Percentiles rank a stretch among this genome's conserved stretches.
These are phyloP conservation scores for Pangasianodon gigas DNA, from an alignment of 2,113 vertebrate genomes.

Conservation along the genomic window DNA sequence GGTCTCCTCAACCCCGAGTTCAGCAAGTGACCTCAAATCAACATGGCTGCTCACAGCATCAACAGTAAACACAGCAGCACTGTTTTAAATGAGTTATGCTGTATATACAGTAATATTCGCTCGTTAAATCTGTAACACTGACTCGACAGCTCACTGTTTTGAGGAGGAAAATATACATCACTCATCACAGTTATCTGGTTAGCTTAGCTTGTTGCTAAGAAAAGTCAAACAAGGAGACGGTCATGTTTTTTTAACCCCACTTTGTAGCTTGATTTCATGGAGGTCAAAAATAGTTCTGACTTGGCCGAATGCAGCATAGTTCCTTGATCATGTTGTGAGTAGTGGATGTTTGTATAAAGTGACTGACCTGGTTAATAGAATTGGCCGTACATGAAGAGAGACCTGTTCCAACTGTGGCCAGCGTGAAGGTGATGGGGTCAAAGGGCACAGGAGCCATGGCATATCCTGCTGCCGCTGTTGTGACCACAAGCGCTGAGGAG, in stretches of 20 bases:
- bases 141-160: too few species aligned
- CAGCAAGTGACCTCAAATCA: not conserved
- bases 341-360: slow-evolving; percentile 35
- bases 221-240: too few species aligned
- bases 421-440: slow-evolving; percentile 81
- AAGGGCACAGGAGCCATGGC: slow-evolving; percentile 91
- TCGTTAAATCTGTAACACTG: too few species aligned
- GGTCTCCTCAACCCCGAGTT: not conserved
- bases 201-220: too few species aligned
- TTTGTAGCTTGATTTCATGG: not conserved
- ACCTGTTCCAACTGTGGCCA: slow-evolving; percentile 85
- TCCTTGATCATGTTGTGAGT: not conserved
- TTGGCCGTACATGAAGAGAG: slow-evolving; percentile 92
- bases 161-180: too few species aligned
- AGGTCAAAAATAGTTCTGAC: not conserved
- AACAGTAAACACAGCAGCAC: not conserved
- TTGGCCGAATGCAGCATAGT: not conserved
- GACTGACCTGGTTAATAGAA: slow-evolving; percentile 94
- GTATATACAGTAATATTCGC: too few species aligned
- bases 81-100: not conserved
- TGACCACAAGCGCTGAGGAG: slow-evolving; percentile 87
- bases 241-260: not conserved
- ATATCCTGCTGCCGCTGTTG: slow-evolving; percentile 88
- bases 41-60: not conserved
- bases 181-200: too few species aligned